phyloP scores from a whole-genome alignment of 2,888 invertebrate species.

The Drosophila dives region DNA sequence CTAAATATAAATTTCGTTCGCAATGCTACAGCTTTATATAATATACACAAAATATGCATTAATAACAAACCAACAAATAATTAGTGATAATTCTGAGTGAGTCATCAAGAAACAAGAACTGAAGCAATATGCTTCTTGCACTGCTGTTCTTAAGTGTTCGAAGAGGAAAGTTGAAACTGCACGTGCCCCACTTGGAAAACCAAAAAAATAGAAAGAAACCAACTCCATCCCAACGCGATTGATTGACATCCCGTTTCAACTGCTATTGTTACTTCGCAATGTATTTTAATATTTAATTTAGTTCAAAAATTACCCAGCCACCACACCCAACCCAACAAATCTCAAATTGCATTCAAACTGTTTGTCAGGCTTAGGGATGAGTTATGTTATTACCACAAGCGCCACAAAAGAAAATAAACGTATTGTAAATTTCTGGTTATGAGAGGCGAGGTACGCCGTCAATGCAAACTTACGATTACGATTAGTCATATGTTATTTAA shows the following conservation, averaged over 20 bases:
- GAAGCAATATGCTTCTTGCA: neutral
- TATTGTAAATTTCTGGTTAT: constrained; percentile 56
- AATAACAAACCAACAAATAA: constrained; percentile 49
- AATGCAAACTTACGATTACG: constrained; percentile 59
- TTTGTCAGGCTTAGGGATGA: constrained; percentile 16
- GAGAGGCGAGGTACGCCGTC: constrained; percentile 20
- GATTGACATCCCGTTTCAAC: constrained; percentile 20
- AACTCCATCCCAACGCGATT: constrained; percentile 49
- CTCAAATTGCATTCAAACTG: constrained; percentile 19
- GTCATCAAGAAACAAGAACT: constrained; percentile 47
- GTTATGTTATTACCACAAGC: constrained; percentile 13
- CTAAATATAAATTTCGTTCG: constrained; percentile 47
- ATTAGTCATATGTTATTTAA: constrained; percentile 62
- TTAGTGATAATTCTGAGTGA: constrained; percentile 73
- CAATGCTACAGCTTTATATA: constrained; percentile 60
- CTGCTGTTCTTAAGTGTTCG: neutral
- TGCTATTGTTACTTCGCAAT: constrained; percentile 19
- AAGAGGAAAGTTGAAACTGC: neutral
- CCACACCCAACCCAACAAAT: neutral
- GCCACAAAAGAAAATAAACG: constrained; percentile 36
- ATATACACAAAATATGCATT: constrained; percentile 50
- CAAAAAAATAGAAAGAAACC: constrained; percentile 9
- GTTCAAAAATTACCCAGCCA: constrained; percentile 12
- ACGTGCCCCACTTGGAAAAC: constrained; percentile 22
- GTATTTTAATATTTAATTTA: constrained; percentile 47